phyloP scores from a whole-genome alignment of 2,113 vertebrate species.

The Climacteris rufus region DNA sequence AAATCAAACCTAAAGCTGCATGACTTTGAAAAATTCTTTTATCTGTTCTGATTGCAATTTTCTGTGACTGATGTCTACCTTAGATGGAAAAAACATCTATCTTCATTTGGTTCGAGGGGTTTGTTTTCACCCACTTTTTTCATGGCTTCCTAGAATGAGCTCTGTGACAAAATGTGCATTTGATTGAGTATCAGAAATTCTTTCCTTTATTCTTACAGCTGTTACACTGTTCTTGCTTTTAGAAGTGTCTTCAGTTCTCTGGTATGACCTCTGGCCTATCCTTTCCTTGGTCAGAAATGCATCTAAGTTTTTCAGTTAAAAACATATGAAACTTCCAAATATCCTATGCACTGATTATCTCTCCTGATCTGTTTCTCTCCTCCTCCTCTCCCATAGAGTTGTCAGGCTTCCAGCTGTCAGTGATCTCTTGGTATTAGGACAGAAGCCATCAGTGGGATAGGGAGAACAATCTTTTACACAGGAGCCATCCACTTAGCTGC shows the following conservation, averaged over 20 bases:
- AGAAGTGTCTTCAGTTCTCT: background rate
- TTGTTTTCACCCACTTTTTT: background rate
- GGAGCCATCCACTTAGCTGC: background rate
- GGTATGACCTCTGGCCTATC: background rate
- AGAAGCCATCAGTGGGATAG: background rate
- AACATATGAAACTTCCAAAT: background rate
- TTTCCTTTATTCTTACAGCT: background rate
- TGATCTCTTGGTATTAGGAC: background rate
- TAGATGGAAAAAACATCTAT: background rate
- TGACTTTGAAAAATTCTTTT: background rate
- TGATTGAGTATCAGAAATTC: background rate
- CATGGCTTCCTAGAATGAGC: background rate
- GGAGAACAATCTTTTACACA: background rate
- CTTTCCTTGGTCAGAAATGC: background rate
- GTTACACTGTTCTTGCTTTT: background rate
- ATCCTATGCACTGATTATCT: background rate
- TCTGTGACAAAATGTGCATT: background rate
- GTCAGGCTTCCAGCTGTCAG: background rate
- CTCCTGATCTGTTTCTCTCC: background rate
- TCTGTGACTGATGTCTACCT: background rate
- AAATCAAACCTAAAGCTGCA: background rate
- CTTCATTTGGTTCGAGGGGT: accelerated
- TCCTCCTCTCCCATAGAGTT: background rate
- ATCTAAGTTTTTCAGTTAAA: background rate
- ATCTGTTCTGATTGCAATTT: background rate